These are phyloP conservation scores for Cossypha niveicapilla DNA, from an alignment of 2,797 vertebrate species.

Conservation along the genomic window DNA sequence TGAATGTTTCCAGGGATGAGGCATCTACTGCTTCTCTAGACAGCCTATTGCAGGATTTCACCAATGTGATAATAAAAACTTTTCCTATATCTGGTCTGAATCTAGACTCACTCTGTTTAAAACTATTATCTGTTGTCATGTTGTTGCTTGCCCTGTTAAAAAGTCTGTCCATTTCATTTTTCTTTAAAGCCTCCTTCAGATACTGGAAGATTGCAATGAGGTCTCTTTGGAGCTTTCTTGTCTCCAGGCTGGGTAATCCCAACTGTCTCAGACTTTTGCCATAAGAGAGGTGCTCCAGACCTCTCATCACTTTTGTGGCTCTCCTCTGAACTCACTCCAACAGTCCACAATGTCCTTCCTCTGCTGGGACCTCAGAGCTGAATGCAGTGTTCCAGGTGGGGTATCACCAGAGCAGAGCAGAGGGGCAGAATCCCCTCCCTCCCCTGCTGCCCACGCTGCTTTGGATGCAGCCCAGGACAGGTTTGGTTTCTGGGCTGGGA, in stretches of 20 bases:
- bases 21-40: not conserved
- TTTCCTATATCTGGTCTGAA: not conserved
- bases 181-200: not conserved
- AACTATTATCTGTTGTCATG: accelerated
- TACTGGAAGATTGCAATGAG: too few species aligned
- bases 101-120: not conserved
- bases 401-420: too few species aligned
- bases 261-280: not conserved
- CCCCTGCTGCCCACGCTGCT: too few species aligned
- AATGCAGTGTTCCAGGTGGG: not conserved
- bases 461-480: too few species aligned
- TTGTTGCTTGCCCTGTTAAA: not conserved
- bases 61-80: not conserved
- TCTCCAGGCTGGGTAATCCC: not conserved
- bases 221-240: not conserved
- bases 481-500: too few species aligned
- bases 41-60: not conserved
- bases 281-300: not conserved
- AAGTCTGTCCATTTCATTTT: not conserved
- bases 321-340: accelerated
- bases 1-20: not conserved
- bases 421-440: not conserved
- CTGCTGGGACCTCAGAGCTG: not conserved
- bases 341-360: not conserved
- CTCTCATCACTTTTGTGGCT: not conserved